Percentiles rank a stretch among this genome's conserved stretches.
These are phyloP conservation scores for Onthophagus taurus DNA, from an alignment of 1,140 invertebrate species.

Conservation along the genomic window DNA sequence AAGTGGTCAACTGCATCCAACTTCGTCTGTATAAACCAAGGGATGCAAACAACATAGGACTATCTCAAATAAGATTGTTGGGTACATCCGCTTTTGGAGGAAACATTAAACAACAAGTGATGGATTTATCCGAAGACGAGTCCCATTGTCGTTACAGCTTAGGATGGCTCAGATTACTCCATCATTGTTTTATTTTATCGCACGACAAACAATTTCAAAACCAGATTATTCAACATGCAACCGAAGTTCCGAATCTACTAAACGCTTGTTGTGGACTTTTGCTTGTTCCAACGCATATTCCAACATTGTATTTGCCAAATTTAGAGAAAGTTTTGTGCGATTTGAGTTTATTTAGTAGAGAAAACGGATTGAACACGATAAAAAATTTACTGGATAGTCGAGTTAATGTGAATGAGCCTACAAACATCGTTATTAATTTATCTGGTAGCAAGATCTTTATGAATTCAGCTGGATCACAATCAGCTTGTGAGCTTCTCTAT, in stretches of 20 bases:
- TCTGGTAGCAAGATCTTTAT: constrained; percentile 27
- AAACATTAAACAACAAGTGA: constrained; percentile 38
- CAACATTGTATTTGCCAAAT: constrained; percentile 50
- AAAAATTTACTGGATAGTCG: constrained; percentile 48
- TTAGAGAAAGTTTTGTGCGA: constrained; percentile 53
- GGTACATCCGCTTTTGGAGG: constrained; percentile 68
- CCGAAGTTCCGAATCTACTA: constrained; percentile 55
- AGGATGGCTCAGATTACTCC: constrained; percentile 57
- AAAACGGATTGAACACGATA: constrained; percentile 49
- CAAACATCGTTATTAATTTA: constrained; percentile 23
- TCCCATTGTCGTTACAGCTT: constrained; percentile 31
- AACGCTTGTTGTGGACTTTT: constrained; percentile 66
- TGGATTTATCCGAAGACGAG: constrained; percentile 31
- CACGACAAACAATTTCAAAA: constrained; percentile 36
- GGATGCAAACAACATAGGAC: constrained; percentile 77
- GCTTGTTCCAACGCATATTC: constrained; percentile 54
- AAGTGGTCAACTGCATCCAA: constrained; percentile 62
- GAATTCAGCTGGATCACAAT: constrained; percentile 43
- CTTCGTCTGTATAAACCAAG: constrained; percentile 70
- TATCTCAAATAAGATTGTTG: constrained; percentile 78
- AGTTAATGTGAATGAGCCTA: constrained; percentile 26
- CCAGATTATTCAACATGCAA: constrained; percentile 49
- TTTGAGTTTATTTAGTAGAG: constrained; percentile 48
- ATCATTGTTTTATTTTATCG: constrained; percentile 54
- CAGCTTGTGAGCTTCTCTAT: constrained; percentile 70